Evolutionary conservation across 2,888 invertebrate species (phyloP), one percentile per base, ranked within the genome.

Genomic region (Thalpophila matura): DNA sequence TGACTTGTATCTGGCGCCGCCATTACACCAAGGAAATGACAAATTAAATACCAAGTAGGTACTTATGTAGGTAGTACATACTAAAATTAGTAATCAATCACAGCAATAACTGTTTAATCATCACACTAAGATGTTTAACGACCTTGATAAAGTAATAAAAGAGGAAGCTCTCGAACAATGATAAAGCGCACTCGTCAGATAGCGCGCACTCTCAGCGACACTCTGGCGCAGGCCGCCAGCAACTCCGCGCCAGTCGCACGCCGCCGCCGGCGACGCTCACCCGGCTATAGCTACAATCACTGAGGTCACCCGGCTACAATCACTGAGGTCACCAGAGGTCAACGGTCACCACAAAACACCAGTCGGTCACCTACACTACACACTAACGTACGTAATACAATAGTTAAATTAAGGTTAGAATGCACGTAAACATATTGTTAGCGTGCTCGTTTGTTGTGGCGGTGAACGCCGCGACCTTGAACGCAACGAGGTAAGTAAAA

Each of bases 381-480:
- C 20, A 51, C 3, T 26, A 35, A 67, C 54, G 80, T 75, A 74
- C 75, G 67, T 78, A 75, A 64, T 47, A 24, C 3, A 38, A 12
- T 46, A 49, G 10, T 33, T 35, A 6, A 24, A 37, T 26, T 37
- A 14, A 66, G 31, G 61, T 70, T 61, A 70, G 29, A 62, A 68
- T 79, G 73, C 55, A 18, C 50, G 33, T 29, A 26, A 62, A 33
- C 50, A 46, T 63, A 33, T 68, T 74, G 46, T 71, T 79, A 65
- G 54, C 64, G 62, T 60, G 68, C 49, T 67, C 55, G 47, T 71
- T 59, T 55, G 16, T 63, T 50, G 51, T 33, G 18, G 63, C 62
- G 49, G 77, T 62, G 42, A 54, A 66, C 33, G 80, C 83, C 45
- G 85, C 86, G 84, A 67, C 89, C 87, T 87, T 88, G 85, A 64